A percentile compares a stretch with the other conserved stretches of the same genome.
These are phyloP conservation scores for Nothocercus julius DNA, from an alignment of 2,113 vertebrate species.

Conservation along the genomic window DNA sequence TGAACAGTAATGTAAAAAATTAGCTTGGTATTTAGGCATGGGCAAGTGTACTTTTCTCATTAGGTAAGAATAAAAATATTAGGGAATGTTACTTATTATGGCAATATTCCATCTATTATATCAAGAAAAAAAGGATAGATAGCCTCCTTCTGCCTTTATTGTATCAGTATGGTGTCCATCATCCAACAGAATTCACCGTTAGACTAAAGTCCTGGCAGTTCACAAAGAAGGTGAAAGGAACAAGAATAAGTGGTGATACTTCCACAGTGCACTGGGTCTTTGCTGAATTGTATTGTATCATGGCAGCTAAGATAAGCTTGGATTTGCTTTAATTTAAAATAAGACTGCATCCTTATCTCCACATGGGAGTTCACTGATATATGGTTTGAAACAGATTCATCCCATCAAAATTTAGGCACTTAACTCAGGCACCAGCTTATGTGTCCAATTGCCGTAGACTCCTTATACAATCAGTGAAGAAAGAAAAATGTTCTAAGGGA, in stretches of 20 bases:
- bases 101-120: background rate
- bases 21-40: background rate
- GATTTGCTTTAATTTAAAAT: background rate
- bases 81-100: background rate
- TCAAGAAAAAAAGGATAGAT: background rate
- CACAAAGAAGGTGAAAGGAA: background rate
- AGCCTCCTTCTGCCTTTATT: background rate
- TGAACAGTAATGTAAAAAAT: background rate
- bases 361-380: background rate
- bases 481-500: background rate
- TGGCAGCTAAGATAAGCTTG: background rate
- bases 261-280: background rate
- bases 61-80: background rate
- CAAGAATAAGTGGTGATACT: background rate
- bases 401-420: background rate
- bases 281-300: background rate
- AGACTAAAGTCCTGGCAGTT: background rate
- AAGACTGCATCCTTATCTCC: background rate
- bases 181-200: background rate
- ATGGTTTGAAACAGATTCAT: background rate
- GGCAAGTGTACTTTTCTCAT: background rate
- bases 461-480: background rate
- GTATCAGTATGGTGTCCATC: background rate
- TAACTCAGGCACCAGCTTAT: background rate
- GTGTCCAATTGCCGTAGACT: background rate